A percentile compares a stretch with the other conserved stretches of the same genome.
Conservation (phyloP, 2,797 vertebrate species). For the Semaprochilodus insignis region DNA sequence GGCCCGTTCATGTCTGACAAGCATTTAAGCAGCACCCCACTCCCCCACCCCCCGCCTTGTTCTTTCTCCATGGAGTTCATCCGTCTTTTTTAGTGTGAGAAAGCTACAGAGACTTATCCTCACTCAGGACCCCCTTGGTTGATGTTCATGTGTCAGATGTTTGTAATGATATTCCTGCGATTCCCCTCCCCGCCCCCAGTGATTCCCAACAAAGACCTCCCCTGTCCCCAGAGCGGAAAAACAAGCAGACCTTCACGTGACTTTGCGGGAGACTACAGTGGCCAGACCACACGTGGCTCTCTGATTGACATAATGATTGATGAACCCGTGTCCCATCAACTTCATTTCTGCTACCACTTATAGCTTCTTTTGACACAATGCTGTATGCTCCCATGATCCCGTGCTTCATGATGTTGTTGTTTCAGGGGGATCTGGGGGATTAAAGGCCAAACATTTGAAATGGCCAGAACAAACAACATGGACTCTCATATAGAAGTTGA, state of each 20-base stretch:
- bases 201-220: slow-evolving; percentile 31
- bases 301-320: slow-evolving; percentile 53
- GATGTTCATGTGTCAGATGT: slow-evolving; percentile 38
- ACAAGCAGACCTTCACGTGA: slow-evolving; percentile 50
- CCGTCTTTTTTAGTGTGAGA: slow-evolving; percentile 41
- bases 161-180: slow-evolving; percentile 47
- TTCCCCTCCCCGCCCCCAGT: neutral
- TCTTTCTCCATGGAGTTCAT: neutral
- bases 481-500: slow-evolving; percentile 17
- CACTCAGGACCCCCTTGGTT: slow-evolving; percentile 22
- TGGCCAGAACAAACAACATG: slow-evolving; percentile 47
- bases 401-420: slow-evolving; percentile 20
- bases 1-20: slow-evolving; percentile 14
- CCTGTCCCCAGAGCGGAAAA: slow-evolving; percentile 39
- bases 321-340: slow-evolving; percentile 34
- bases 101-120: slow-evolving; percentile 24
- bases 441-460: slow-evolving; percentile 28
- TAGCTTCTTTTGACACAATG: slow-evolving; percentile 27
- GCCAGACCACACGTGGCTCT: slow-evolving; percentile 33
- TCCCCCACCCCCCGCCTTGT: neutral
- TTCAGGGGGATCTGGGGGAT: slow-evolving; percentile 35
- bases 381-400: slow-evolving; percentile 39
- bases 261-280: slow-evolving; percentile 38
- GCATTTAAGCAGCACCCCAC: neutral
- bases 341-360: slow-evolving; percentile 34